phyloP scores from a whole-genome alignment of 2,888 invertebrate genomes.

The Erpobdella octoculata region DNA sequence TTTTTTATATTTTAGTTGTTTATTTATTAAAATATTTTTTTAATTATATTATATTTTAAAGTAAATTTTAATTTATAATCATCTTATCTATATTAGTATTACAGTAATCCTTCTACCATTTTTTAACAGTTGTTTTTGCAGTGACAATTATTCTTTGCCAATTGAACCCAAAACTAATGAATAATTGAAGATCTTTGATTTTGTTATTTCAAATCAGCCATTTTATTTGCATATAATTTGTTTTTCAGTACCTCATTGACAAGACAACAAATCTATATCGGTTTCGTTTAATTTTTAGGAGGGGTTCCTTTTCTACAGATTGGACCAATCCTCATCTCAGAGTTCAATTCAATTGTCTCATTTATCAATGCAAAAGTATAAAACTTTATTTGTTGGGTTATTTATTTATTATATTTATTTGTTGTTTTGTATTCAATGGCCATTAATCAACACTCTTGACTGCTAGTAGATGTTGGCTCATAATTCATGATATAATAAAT shows the following conservation, averaged over 20 bases:
- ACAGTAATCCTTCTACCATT: too few relatives aligned
- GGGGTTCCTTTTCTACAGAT: slow-evolving; percentile 84
- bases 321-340: slow-evolving; percentile 78
- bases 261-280: not conserved
- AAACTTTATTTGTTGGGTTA: not conserved
- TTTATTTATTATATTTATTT: not conserved
- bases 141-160: not conserved
- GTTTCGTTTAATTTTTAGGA: slow-evolving; percentile 55
- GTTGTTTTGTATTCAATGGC: not conserved
- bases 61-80: slow-evolving; percentile 1
- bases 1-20: too few relatives aligned
- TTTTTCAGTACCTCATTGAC: too few relatives aligned
- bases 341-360: slow-evolving; percentile 81
- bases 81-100: too few relatives aligned
- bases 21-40: too few relatives aligned
- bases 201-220: not conserved
- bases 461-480: too few relatives aligned
- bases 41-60: not conserved
- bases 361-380: slow-evolving; percentile 72
- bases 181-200: not conserved
- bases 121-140: too few relatives aligned
- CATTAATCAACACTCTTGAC: not conserved
- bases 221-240: too few relatives aligned
- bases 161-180: not conserved
- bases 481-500: too few relatives aligned